Base-by-base conservation (phyloP, 2,113 vertebrate genomes). In the Coreoperca whiteheadi region DNA sequence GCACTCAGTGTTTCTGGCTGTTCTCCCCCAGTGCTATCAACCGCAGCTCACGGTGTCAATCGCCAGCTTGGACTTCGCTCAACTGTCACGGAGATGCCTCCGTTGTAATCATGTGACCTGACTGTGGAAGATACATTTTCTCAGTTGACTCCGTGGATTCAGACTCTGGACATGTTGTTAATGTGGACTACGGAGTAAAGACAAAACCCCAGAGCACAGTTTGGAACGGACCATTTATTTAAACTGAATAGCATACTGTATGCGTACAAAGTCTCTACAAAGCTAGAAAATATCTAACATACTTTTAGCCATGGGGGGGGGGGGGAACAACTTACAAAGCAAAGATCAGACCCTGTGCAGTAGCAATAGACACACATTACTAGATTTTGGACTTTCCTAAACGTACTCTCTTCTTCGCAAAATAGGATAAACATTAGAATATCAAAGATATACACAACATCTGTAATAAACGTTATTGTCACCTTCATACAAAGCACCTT, bases 241-340 rank as follows among this genome's bases (percentile, higher is more conserved):
- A 96, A 96, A 97, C 96, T 97, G 95, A 96, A 97, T 97, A 97
- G 96, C 96, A 96, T 98, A 34, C 32, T 34, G 32, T 34, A 98
- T 97, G 96, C 97, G 96, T 98, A 98, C 97, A 97, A 99, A 98
- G 96, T 97, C 96, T 97, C 97, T 99, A 98, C 97, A 98, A 98
- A 98, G 96, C 97, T 98, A 98, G 96, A 98, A 98, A 99, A 98
- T 97, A 96, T 97, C 97, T 98, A 99, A 96, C 96, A 97, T 94
- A 93, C 87, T 96, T 98, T 97, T 97, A 97, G 97, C 97, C 96
- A 97, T 97, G 96, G 96, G 95, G 65, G 64, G 96, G 96, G 95
- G 65, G 64, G 59, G 95, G 96, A 96, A 97, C 96, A 96, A 95
- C 95, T 96, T 97, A 97, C 96, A 96, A 97, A 97, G 96, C 96